A percentile compares a stretch with the other conserved stretches of the same genome.
Evolutionary conservation across 2,888 invertebrate genomes (phyloP).

Genomic region (Orchesella flavescens): DNA sequence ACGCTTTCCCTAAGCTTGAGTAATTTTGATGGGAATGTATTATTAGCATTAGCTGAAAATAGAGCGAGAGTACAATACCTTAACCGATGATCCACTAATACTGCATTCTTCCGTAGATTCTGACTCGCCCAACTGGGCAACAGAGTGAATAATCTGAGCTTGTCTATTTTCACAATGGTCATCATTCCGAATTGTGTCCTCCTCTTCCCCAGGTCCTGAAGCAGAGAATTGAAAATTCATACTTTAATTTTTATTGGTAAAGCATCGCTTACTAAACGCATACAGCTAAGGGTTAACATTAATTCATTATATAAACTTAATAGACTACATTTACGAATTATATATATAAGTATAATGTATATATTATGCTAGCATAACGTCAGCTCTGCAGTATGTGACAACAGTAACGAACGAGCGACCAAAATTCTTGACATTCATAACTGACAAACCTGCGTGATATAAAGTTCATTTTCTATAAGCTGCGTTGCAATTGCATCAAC

Average conservation of each 20-base stretch:
- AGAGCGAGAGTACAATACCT: conserved; percentile 47
- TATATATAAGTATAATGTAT: too few relatives aligned
- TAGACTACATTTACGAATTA: background rate
- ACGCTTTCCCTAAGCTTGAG: too few relatives aligned
- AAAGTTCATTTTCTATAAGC: conserved; percentile 32
- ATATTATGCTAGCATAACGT: conserved; percentile 30
- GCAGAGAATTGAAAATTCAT: background rate
- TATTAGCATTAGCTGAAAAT: too few relatives aligned
- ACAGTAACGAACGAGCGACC: conserved; percentile 2
- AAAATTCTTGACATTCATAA: conserved; percentile 44
- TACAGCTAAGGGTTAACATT: background rate
- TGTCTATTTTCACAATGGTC: conserved; percentile 50
- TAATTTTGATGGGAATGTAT: too few relatives aligned
- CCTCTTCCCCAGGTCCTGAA: conserved; percentile 49
- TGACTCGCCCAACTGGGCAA: conserved; percentile 52
- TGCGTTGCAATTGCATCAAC: conserved; percentile 26
- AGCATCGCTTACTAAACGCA: background rate
- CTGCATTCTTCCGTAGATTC: conserved; percentile 70
- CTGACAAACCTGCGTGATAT: conserved; percentile 48
- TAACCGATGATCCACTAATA: conserved; percentile 69
- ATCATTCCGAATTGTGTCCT: conserved; percentile 41
- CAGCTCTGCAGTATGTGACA: conserved; percentile 43
- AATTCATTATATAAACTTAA: background rate
- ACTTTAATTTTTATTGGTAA: background rate
- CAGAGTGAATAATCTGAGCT: conserved; percentile 53